phyloP scores from a whole-genome alignment of 2,113 vertebrate genomes.

The Serinus canaria region DNA sequence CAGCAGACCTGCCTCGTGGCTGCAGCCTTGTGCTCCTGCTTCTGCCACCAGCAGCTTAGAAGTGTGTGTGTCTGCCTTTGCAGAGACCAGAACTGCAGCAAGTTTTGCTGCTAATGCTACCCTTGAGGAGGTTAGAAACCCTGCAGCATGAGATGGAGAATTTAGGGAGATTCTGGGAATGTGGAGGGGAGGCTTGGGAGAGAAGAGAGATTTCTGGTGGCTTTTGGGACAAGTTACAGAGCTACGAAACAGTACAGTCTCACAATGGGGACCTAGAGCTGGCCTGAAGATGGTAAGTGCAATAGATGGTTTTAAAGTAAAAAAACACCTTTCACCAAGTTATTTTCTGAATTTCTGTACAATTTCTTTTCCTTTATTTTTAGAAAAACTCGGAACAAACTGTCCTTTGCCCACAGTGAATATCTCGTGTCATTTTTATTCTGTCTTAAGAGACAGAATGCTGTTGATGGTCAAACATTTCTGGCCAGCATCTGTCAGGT shows the following conservation, averaged over 20 bases:
- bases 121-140: not conserved
- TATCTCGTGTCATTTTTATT: not conserved
- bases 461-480: not conserved
- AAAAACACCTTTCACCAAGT: not conserved
- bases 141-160: not conserved
- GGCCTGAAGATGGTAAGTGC: slow-evolving; percentile 20
- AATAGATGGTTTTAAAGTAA: not conserved
- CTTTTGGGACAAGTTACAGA: not conserved
- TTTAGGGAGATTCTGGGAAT: not conserved
- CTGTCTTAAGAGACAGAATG: not conserved
- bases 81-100: not conserved
- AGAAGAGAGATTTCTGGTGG: not conserved
- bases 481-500: not conserved
- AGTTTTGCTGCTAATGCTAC: not conserved
- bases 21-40: not conserved
- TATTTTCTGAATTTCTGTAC: not conserved
- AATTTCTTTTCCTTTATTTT: not conserved
- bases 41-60: not conserved
- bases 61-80: not conserved
- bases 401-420: not conserved
- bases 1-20: not conserved
- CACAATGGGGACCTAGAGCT: not conserved
- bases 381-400: not conserved
- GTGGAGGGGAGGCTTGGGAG: not conserved
- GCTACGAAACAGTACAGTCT: not conserved